Conservation (phyloP, 1,140 invertebrate genomes). For the Drepana arcuata region DNA sequence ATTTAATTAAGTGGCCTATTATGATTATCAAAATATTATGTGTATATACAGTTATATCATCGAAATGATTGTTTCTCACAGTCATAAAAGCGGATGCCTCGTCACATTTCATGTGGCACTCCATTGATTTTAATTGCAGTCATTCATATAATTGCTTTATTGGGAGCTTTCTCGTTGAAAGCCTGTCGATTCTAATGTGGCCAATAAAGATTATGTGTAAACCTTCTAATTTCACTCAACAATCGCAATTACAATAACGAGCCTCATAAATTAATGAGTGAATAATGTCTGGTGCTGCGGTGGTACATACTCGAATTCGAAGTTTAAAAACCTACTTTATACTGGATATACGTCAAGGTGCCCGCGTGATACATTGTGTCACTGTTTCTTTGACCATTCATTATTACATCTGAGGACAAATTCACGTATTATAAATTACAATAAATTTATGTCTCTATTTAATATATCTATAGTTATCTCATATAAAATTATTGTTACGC, state of each 20-base stretch:
- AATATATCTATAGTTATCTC: no score
- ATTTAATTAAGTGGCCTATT: constrained; percentile 26
- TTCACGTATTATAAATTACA: no score
- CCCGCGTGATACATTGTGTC: no score
- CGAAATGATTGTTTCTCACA: constrained; percentile 59
- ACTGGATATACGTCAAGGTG: no score
- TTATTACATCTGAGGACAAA: no score
- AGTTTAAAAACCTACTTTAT: no score
- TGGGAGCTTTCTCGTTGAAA: constrained; percentile 47
- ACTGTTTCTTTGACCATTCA: no score
- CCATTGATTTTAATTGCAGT: constrained; percentile 53
- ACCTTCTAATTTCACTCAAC: constrained; percentile 21
- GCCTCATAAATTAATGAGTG: constrained; percentile 14
- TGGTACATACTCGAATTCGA: no score
- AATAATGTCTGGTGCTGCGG: no score
- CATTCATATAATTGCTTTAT: constrained; percentile 60
- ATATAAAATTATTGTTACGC: no score
- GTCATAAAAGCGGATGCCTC: constrained; percentile 39
- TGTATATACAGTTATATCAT: constrained; percentile 46
- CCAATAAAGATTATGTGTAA: constrained; percentile 39
- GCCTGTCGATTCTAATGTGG: constrained; percentile 38
- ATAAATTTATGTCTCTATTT: no score
- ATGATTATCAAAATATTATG: constrained; percentile 25
- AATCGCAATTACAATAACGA: constrained; percentile 25
- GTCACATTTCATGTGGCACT: constrained; percentile 47